Base-by-base conservation (phyloP, 2,888 invertebrate species). In the Chymomyza procnemis region DNA sequence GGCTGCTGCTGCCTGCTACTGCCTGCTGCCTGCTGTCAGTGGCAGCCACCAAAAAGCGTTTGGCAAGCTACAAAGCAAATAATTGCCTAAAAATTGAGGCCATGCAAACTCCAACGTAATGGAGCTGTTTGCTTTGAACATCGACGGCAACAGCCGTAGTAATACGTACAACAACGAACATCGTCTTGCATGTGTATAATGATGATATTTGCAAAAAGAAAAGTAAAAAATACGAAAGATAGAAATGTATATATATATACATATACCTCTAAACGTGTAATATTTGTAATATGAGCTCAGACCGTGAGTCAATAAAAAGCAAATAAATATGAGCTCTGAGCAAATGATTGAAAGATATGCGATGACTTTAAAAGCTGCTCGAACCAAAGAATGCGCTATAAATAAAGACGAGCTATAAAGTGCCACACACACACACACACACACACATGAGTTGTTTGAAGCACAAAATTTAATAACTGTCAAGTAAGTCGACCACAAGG, bases 41-140 rank as follows among this genome's bases (percentile, higher is more conserved):
- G 76, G 74, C 74, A 69, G 62, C 19, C 21, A 21, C 19, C 21
- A 18, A 54, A 19, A 18, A 19, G 19, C 54, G 54, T 21, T 54
- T 52, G 22, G 21, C 50, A 47, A 22, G 68, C 73, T 80, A 85
- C 87, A 77, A 69, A 73, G 69, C 70, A 86, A 78, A 83, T 83
- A 83, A 83, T 83, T 83, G 88, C 81, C 85, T 61, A 63, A 66
- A 87, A 83, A 87, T 87, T 76, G 71, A 73, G 88, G 82, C 84
- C 84, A 86, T 84, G 84, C 87, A 87, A 87, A 83, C 88, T 73
- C 81, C 65, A 74, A 71, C 54, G 79, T 83, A 82, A 82, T 80
- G 74, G 88, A 87, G 84, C 79, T 61, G 83, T 64, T 80, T 70
- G 67, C 80, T 82, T 82, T 74, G 80, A 71, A 73, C 73, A 52